Base-by-base conservation (phyloP, 1,140 invertebrate species). In the Riptortus pedestris region DNA sequence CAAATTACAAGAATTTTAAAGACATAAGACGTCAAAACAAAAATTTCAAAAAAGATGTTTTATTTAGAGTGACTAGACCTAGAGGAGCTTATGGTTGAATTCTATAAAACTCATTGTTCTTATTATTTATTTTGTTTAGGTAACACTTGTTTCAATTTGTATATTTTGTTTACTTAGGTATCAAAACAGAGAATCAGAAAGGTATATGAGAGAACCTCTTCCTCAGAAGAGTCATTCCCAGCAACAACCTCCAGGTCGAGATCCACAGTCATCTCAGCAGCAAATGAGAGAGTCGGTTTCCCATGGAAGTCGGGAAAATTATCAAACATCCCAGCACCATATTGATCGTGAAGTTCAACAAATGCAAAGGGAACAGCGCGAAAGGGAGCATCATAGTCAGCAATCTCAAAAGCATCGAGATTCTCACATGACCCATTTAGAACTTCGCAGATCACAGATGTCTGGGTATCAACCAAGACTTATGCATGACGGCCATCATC, bases 331-430 rank as follows among this genome's bases (percentile, higher is more conserved):
- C 29, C 61, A 66, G 45, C 65, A 52, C 9, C 59, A 69, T 20
- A 61, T 66, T 52, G 63, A 67, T 43, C 33, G 64, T 33, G 62
- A 62, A 20, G 45, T 55, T 14, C 65, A 68, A 31, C 63, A 65
- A 55, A 28, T 59, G 48, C 66, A 64, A 33, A 63, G 64, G 26
- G 65, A 68, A 28, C 71, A 74, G 58, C 71, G 73, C 3, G 70
- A 69, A 2, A 26, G 60, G 3, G 60, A 61, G 0, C 75, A 63
- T 55, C 65, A 66, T 14, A 43, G 64, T 51, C 62, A 64, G 45
- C 63, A 75, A 55, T 55, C 51, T 11, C 51, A 55, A 12, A 55
- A 55, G 24, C 16, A 24, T 24, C 51, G 51, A 16, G 51, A 55
- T 26, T 55, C 51, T 7, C 51, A 55, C 24, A 55, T 55, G 18